Evolutionary conservation across 2,113 vertebrate genomes (phyloP).

Genomic region (Mohoua ochrocephala): DNA sequence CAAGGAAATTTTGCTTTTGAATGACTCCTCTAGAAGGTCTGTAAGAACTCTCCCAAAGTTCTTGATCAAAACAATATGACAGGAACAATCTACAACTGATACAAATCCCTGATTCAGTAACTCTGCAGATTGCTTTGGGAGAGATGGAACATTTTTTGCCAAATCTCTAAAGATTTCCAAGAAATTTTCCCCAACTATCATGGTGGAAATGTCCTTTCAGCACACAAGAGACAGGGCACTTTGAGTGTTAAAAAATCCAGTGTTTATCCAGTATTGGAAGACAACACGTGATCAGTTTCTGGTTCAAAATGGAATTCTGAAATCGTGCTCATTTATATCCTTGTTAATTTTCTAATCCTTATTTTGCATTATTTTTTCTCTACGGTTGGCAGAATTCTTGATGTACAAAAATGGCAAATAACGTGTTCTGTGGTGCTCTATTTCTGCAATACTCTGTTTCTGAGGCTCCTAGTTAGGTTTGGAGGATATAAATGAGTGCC

Average conservation of each 20-base stretch:
- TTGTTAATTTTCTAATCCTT: not conserved
- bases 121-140: not conserved
- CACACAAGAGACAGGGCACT: not conserved
- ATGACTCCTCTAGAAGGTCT: not conserved
- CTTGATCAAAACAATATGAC: not conserved
- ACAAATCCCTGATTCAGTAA: not conserved
- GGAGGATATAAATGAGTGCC: not conserved
- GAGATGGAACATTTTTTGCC: not conserved
- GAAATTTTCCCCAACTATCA: not conserved
- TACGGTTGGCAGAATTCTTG: not conserved
- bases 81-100: not conserved
- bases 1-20: not conserved
- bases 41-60: not conserved
- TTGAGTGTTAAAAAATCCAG: not conserved
- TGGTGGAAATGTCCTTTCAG: not conserved
- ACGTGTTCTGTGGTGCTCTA: fast-evolving
- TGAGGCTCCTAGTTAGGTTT: not conserved
- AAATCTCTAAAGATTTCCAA: not conserved
- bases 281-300: fast-evolving
- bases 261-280: not conserved
- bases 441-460: not conserved
- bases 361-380: not conserved
- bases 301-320: not conserved
- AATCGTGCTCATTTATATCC: not conserved
- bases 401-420: not conserved